These are phyloP conservation scores for Trinorchestia longiramus DNA, from an alignment of 1,140 invertebrate genomes.

Conservation along the genomic window DNA sequence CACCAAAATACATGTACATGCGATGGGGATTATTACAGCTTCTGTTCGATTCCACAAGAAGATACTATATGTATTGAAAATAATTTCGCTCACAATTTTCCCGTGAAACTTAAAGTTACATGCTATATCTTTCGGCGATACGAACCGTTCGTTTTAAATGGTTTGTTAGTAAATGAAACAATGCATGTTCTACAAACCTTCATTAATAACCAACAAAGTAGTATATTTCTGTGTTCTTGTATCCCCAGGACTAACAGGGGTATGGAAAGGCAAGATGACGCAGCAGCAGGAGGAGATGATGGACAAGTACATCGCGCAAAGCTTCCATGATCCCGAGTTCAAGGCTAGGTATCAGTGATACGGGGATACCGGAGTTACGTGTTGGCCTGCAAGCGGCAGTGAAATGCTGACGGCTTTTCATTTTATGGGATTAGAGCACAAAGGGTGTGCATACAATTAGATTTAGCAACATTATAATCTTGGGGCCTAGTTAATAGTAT, in stretches of 20 bases:
- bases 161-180: neutral
- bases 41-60: too few species aligned
- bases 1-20: too few species aligned
- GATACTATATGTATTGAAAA: too few species aligned
- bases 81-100: too few species aligned
- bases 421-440: too few species aligned
- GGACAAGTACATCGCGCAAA: conserved; percentile 52
- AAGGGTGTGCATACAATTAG: too few species aligned
- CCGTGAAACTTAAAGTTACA: too few species aligned
- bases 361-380: neutral
- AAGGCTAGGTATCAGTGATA: neutral
- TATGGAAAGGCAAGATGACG: conserved; percentile 58
- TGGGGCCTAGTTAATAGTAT: too few species aligned
- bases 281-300: conserved; percentile 53
- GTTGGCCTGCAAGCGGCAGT: neutral
- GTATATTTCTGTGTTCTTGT: neutral
- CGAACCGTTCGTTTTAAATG: neutral
- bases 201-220: neutral
- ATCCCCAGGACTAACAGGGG: conserved; percentile 58
- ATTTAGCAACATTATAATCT: too few species aligned
- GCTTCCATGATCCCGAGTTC: neutral
- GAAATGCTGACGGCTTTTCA: too few species aligned
- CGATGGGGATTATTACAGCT: too few species aligned
- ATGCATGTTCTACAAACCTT: neutral
- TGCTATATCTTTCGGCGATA: too few species aligned